Conservation (phyloP, 2,113 vertebrate species). For the Myrmecophaga tridactyla region DNA sequence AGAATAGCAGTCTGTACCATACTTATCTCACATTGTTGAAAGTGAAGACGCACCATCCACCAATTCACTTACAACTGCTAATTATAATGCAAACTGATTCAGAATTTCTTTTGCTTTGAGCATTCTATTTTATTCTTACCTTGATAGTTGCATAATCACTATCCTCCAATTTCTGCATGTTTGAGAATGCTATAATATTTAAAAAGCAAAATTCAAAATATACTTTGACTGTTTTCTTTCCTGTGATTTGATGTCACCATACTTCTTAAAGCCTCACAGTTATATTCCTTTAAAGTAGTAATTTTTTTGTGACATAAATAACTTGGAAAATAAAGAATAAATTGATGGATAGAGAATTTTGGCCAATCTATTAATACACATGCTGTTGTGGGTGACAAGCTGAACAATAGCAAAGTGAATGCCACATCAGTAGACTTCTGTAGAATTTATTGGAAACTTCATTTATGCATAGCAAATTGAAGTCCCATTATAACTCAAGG, state of each 20-base stretch:
- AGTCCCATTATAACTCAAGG: background rate
- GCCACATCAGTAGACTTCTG: no score
- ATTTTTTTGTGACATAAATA: background rate
- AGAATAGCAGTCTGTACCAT: background rate
- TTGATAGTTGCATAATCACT: background rate
- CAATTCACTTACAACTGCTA: no score
- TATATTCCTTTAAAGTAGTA: background rate
- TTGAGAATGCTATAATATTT: background rate
- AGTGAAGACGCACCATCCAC: background rate
- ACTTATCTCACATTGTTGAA: background rate
- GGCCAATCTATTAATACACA: no score
- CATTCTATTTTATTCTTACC: background rate
- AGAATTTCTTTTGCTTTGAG: background rate
- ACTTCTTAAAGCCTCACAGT: background rate
- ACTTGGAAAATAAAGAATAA: background rate
- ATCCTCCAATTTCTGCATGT: background rate
- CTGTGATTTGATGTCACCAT: background rate
- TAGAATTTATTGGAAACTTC: background rate
- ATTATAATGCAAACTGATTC: no score
- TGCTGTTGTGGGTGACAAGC: no score
- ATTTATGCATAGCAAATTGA: no score
- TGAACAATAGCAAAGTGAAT: background rate
- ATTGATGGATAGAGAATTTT: background rate
- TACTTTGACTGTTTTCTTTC: background rate
- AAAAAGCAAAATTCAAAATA: background rate